phyloP scores from a whole-genome alignment of 2,888 invertebrate species.

The Ochropacha duplaris region DNA sequence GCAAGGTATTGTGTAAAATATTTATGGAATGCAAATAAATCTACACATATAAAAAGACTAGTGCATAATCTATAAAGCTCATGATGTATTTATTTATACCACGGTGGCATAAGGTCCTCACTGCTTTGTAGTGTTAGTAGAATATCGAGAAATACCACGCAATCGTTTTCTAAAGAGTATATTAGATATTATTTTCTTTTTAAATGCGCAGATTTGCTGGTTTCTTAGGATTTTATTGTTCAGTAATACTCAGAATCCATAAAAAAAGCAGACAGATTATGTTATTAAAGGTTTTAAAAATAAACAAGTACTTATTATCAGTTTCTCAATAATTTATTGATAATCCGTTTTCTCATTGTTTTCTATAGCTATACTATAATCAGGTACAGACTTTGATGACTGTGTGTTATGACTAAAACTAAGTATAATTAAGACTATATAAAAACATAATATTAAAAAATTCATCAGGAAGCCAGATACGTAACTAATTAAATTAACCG shows the following conservation, averaged over 20 bases:
- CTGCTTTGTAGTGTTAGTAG: background rate
- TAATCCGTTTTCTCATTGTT: background rate
- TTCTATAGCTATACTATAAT: slow-evolving; percentile 36
- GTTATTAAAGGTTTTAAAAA: background rate
- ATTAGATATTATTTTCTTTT: slow-evolving; percentile 31
- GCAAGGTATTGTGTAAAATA: too few species aligned
- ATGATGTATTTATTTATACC: too few species aligned
- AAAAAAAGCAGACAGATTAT: background rate
- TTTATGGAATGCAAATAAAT: too few species aligned
- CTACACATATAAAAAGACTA: too few species aligned
- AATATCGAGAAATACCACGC: slow-evolving; percentile 19
- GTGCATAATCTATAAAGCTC: too few species aligned
- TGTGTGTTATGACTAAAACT: slow-evolving; percentile 50
- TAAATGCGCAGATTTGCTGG: slow-evolving; percentile 17
- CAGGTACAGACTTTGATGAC: slow-evolving; percentile 42
- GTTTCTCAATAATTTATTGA: slow-evolving; percentile 8
- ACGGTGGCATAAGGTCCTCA: too few species aligned
- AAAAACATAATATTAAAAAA: slow-evolving; percentile 57
- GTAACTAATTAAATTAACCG: slow-evolving; percentile 49
- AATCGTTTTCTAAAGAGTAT: slow-evolving; percentile 18
- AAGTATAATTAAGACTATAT: slow-evolving; percentile 54
- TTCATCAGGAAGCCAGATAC: slow-evolving; percentile 62
- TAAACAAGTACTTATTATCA: background rate
- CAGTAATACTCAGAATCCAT: background rate
- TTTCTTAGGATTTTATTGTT: background rate